These are phyloP conservation scores for Scolopax bukidnonensis DNA, from an alignment of 2,797 vertebrate genomes.

Conservation along the genomic window DNA sequence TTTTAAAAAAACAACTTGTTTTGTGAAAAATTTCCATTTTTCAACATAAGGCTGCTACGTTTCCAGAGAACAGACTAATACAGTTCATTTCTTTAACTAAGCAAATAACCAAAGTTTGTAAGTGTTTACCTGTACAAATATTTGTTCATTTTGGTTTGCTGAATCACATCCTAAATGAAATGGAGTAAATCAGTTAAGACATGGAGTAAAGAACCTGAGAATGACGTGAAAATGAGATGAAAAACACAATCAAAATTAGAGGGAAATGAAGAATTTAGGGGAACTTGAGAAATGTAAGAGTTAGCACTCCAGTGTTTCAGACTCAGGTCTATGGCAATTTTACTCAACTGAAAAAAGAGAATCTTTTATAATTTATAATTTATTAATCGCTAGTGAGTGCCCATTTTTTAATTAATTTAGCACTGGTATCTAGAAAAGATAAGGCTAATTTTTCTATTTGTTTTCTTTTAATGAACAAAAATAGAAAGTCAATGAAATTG, in stretches of 20 bases:
- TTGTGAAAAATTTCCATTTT: neutral
- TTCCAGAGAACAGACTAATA: neutral
- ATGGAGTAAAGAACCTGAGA: neutral
- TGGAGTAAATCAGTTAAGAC: neutral
- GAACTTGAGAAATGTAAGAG: neutral
- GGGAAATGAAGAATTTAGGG: neutral
- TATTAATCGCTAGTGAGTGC: neutral
- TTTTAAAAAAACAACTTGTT: neutral
- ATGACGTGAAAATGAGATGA: neutral
- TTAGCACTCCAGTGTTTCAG: neutral
- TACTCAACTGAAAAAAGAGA: neutral
- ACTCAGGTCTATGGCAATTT: neutral
- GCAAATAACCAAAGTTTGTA: neutral
- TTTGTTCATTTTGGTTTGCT: neutral
- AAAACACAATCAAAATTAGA: neutral
- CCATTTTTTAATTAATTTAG: neutral
- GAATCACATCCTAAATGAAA: neutral
- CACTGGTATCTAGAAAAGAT: neutral
- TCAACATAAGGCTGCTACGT: neutral
- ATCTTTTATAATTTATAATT: neutral
- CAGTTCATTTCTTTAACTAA: neutral
- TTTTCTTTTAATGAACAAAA: neutral
- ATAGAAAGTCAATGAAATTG: neutral
- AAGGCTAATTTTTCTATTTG: neutral
- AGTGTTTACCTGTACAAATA: neutral